A percentile compares a stretch with the other conserved stretches of the same genome.
Evolutionary conservation across 1,140 invertebrate genomes (phyloP).

Genomic region (Leptestheria dahalacensis): DNA sequence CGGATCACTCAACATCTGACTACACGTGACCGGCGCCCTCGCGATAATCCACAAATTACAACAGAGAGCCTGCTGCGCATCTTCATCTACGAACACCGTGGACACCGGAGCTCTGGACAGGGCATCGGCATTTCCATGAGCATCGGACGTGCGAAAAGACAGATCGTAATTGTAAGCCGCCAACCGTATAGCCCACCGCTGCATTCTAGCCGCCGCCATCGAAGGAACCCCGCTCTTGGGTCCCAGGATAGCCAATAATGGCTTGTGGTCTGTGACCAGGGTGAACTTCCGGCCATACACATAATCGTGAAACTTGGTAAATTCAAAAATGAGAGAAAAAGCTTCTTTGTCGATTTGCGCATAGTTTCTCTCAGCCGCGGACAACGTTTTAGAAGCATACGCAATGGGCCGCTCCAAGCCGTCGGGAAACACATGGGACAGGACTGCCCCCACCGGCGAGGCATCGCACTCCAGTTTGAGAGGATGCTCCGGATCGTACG

Average conservation of each 20-base stretch:
- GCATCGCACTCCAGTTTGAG: constrained; percentile 33
- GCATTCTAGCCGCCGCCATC: constrained; percentile 23
- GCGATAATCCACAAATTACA: too few relatives aligned
- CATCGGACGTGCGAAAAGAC: constrained; percentile 20
- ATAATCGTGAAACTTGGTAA: constrained; percentile 33
- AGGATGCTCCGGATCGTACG: constrained; percentile 30
- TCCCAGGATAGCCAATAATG: constrained; percentile 28
- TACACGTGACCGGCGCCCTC: too few relatives aligned
- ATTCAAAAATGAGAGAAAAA: constrained; percentile 9
- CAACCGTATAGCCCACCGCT: constrained; percentile 25
- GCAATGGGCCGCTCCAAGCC: constrained; percentile 31
- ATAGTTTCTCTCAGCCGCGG: constrained; percentile 1
- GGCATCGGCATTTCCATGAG: constrained; percentile 24
- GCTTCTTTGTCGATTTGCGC: constrained; percentile 7
- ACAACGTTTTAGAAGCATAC: constrained; percentile 23
- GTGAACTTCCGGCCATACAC: constrained; percentile 29
- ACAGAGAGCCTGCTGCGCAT: too few relatives aligned
- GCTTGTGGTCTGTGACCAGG: constrained; percentile 33
- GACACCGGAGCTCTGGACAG: constrained; percentile 22
- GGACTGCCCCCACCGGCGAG: constrained; percentile 29
- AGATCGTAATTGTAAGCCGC: constrained; percentile 26
- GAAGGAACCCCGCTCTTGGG: constrained; percentile 24
- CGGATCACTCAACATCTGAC: too few relatives aligned
- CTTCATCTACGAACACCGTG: not conserved
- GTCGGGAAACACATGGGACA: constrained; percentile 27